A percentile compares a stretch with the other conserved stretches of the same genome.
These are phyloP conservation scores for Coregonus sp. DNA, from an alignment of 2,797 vertebrate species.

Conservation along the genomic window DNA sequence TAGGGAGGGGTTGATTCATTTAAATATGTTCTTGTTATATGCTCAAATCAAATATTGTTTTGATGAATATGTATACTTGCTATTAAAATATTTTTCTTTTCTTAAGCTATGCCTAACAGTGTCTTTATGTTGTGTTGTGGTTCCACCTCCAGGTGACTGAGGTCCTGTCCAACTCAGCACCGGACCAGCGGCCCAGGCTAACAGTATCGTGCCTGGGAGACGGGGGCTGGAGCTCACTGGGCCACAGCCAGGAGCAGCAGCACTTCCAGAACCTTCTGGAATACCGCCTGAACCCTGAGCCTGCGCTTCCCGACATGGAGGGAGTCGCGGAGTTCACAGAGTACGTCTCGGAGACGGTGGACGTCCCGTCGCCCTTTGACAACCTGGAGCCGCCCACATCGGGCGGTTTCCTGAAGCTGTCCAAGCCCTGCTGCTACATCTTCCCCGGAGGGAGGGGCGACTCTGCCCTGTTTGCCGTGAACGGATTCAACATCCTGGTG, in stretches of 20 bases:
- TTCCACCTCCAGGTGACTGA: conserved; percentile 80
- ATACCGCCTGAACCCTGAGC: conserved; percentile 87
- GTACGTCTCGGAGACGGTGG: conserved; percentile 94
- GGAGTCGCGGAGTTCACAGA: conserved; percentile 93
- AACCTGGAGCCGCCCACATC: conserved; percentile 95
- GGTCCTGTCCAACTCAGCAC: conserved; percentile 79
- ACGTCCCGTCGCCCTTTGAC: conserved; percentile 94
- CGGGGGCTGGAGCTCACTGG: conserved; percentile 90
- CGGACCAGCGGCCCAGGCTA: conserved; percentile 80
- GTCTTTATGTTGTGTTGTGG: conserved; percentile 4
- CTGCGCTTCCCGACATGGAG: conserved; percentile 89
- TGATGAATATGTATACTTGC: neutral
- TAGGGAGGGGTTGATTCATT: neutral
- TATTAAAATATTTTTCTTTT: neutral
- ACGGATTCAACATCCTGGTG: conserved; percentile 97
- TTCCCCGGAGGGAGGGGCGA: conserved; percentile 97
- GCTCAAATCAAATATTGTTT: neutral
- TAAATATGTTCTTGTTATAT: neutral
- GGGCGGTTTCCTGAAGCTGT: conserved; percentile 97
- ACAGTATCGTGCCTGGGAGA: conserved; percentile 90
- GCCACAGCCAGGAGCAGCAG: conserved; percentile 78
- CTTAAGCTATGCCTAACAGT: conserved; percentile 14
- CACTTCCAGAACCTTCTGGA: conserved; percentile 76
- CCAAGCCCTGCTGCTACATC: conserved; percentile 98
- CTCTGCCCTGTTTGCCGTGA: conserved; percentile 96